Conservation (phyloP, 2,888 invertebrate species). For the Lapara coniferarum region DNA sequence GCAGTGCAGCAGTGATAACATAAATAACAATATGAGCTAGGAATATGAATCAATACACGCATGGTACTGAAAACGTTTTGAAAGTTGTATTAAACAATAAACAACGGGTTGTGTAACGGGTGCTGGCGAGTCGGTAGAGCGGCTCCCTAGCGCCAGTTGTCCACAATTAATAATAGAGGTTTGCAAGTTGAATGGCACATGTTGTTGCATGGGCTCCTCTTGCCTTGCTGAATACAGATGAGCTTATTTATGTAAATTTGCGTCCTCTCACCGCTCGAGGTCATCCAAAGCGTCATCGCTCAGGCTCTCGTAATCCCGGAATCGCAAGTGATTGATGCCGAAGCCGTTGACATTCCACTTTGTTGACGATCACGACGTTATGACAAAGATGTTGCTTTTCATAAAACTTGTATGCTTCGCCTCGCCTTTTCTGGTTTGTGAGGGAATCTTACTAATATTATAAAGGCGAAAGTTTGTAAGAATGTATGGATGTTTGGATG, state of each 20-base stretch:
- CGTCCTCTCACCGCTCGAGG: constrained; percentile 61
- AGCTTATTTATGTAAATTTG: constrained; percentile 80
- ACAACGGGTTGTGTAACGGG: constrained; percentile 54
- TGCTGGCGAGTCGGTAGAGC: constrained; percentile 46
- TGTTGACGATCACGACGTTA: constrained; percentile 48
- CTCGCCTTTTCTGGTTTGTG: not conserved
- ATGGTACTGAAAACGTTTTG: constrained; percentile 47
- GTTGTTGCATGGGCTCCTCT: constrained; percentile 77
- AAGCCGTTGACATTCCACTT: constrained; percentile 66
- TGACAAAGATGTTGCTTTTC: constrained; percentile 17
- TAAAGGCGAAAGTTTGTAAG: no score
- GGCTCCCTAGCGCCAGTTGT: constrained; percentile 70
- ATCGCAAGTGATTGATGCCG: constrained; percentile 76
- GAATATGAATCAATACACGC: constrained; percentile 60
- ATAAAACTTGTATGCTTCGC: constrained; percentile 6
- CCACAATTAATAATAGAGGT: constrained; percentile 80
- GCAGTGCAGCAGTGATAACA: not conserved
- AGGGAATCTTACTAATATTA: no score
- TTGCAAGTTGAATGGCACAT: constrained; percentile 78
- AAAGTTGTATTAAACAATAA: constrained; percentile 67
- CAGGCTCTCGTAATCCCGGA: constrained; percentile 67
- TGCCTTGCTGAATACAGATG: constrained; percentile 78
- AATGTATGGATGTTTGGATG: no score
- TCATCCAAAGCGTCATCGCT: no score
- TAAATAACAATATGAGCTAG: constrained; percentile 29